Conservation (phyloP, 1,140 invertebrate species). For the Zaprionus africanus region DNA sequence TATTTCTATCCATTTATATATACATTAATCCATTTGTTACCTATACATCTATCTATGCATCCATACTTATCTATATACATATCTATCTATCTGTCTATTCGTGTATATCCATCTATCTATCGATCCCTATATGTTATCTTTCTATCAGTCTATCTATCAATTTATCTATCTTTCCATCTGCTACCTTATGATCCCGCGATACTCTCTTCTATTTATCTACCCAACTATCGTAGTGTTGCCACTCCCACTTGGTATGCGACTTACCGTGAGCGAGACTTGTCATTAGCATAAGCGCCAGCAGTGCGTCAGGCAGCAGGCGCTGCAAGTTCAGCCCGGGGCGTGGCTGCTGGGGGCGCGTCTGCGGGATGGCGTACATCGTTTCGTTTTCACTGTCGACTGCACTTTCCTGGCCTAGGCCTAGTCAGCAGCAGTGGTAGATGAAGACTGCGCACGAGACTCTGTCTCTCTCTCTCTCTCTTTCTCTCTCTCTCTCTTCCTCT, state of each 20-base stretch:
- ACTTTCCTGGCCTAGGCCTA: slow-evolving; percentile 53
- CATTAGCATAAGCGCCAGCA: slow-evolving; percentile 64
- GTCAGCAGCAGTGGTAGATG: slow-evolving; percentile 8
- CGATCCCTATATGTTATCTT: too few relatives aligned
- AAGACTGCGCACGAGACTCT: not conserved
- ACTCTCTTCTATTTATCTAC: not conserved
- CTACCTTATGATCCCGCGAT: not conserved
- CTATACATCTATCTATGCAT: too few relatives aligned
- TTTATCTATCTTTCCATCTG: too few relatives aligned
- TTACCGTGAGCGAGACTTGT: slow-evolving; percentile 68
- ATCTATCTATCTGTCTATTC: too few relatives aligned
- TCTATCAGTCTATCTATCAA: too few relatives aligned
- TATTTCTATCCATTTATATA: too few relatives aligned
- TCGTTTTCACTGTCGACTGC: slow-evolving; percentile 50
- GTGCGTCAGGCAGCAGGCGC: slow-evolving; percentile 74
- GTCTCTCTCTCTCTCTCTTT: not conserved
- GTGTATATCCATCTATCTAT: too few relatives aligned
- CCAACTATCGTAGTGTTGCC: not conserved
- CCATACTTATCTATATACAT: too few relatives aligned
- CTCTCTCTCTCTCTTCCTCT: not conserved
- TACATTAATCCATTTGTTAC: too few relatives aligned
- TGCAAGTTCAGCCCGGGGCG: slow-evolving; percentile 45
- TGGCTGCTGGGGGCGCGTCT: slow-evolving; percentile 10
- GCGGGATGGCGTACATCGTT: slow-evolving; percentile 41
- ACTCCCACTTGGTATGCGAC: slow-evolving; percentile 31